A percentile compares a stretch with the other conserved stretches of the same genome.
These are phyloP conservation scores for Drosophila kanekoi DNA, from an alignment of 2,888 invertebrate genomes.

Conservation along the genomic window DNA sequence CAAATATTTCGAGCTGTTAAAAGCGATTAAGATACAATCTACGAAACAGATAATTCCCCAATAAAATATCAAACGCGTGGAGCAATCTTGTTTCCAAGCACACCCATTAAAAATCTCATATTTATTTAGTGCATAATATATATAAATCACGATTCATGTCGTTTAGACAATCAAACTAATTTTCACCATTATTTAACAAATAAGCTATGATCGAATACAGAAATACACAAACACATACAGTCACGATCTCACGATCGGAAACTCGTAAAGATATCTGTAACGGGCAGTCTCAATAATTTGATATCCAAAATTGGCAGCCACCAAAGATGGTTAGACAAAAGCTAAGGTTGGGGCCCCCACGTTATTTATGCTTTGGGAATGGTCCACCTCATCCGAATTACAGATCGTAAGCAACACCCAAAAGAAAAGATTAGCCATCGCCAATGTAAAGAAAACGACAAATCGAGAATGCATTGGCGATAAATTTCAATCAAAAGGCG, in stretches of 20 bases:
- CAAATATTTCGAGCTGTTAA: slow-evolving; percentile 15
- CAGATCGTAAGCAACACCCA: slow-evolving; percentile 34
- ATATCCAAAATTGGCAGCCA: slow-evolving; percentile 63
- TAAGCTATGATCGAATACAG: slow-evolving; percentile 51
- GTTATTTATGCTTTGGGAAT: slow-evolving; percentile 44
- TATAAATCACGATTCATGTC: slow-evolving; percentile 70
- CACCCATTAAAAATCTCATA: slow-evolving; percentile 33
- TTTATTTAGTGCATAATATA: slow-evolving; percentile 42
- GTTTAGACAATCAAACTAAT: slow-evolving; percentile 64
- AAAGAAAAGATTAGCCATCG: slow-evolving; percentile 47
- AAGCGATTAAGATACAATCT: slow-evolving; percentile 23
- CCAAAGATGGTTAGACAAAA: slow-evolving; percentile 42
- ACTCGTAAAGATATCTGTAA: slow-evolving; percentile 49
- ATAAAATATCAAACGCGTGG: slow-evolving; percentile 30
- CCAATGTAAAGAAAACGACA: slow-evolving; percentile 40
- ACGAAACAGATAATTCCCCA: slow-evolving; percentile 11
- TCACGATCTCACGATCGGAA: slow-evolving; percentile 44
- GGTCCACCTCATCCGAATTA: not conserved
- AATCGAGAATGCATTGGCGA: slow-evolving; percentile 62
- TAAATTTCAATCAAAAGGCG: slow-evolving; percentile 70
- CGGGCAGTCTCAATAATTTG: slow-evolving; percentile 61
- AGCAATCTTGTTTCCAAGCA: slow-evolving; percentile 31
- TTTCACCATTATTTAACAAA: slow-evolving; percentile 76
- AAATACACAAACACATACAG: slow-evolving; percentile 6
- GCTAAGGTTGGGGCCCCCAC: slow-evolving; percentile 1